Evolutionary conservation across 2,113 vertebrate genomes (phyloP).

Genomic region (Centropus bengalensis): DNA sequence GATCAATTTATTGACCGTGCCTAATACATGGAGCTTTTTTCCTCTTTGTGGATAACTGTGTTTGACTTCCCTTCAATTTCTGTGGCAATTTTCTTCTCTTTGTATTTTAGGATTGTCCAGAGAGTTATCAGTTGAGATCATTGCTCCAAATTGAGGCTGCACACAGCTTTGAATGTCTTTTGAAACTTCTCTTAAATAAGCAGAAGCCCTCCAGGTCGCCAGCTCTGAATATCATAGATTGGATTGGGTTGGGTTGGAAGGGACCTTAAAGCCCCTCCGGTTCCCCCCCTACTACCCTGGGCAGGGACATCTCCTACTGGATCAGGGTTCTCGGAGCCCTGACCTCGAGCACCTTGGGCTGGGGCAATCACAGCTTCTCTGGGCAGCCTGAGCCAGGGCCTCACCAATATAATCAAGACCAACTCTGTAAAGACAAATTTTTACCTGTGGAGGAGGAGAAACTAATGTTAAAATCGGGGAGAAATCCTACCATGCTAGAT

Average conservation of each 20-base stretch:
- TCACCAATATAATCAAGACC: neutral
- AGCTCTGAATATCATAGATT: neutral
- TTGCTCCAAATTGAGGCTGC: neutral
- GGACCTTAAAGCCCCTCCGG: too few relatives aligned
- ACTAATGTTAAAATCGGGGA: neutral
- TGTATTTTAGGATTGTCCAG: neutral
- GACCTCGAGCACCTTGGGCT: too few relatives aligned
- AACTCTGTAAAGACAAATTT: neutral
- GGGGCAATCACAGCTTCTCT: too few relatives aligned
- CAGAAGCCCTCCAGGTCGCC: neutral
- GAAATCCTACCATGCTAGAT: neutral
- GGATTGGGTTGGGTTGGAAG: too few relatives aligned
- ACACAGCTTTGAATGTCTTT: neutral
- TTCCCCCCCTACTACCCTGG: too few relatives aligned
- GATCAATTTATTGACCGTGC: neutral
- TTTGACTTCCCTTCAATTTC: neutral
- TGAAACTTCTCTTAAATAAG: neutral
- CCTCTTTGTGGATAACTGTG: neutral
- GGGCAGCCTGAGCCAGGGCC: too few relatives aligned
- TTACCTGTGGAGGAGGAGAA: neutral
- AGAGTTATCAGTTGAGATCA: neutral
- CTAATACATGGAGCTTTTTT: neutral
- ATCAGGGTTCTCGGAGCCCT: too few relatives aligned
- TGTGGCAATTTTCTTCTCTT: neutral
- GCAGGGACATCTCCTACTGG: too few relatives aligned